Base-by-base conservation (phyloP, 2,888 invertebrate genomes). In the Poecilus cupreus region DNA sequence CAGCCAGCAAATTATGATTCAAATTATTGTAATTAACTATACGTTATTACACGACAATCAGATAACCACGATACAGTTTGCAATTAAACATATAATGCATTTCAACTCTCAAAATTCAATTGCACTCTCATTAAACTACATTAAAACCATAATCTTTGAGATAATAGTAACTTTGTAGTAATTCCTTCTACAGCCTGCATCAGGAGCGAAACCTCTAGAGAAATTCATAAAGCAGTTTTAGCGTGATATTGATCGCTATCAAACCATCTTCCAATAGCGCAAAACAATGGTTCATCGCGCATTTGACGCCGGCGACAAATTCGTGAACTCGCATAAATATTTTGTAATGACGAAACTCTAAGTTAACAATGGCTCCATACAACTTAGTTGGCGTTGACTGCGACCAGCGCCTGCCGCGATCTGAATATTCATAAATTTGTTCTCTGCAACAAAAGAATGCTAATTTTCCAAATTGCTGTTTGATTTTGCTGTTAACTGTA, bases 381-480 rank as follows among this genome's bases (percentile, higher is more conserved):
- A 49, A 49, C 49, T 49, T 10, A 54, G 54, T 54, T 54, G 54
- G 54, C 54, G 1, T 13, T 2, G 10, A 18, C 10, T 22, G 68
- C 5, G 37, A 8, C 4, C 22, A 22, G 11, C 46, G 46, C 43
- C 20, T 46, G 72, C 51, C 24, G 1, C 75, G 51, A 64, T 64
- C 22, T 77, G 77, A 77, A 77, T 77, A 77, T 77, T 60, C 77
- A 77, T 77, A 64, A 39, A 77, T 77, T 77, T 77, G 64, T 43
- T 51, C 76, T 57, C 37, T 5, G 13, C 64, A 77, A 77, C 64
- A 77, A 77, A 77, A 77, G 77, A 77, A 77, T 77, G 46, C 64
- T 60, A 77, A 77, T 77, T 77, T 57, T 32, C 20, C 20, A 76
- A 76, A 76, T 76, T 76, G 32, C 26, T 57, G 57, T 76, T 76